A percentile compares a stretch with the other conserved stretches of the same genome.
Evolutionary conservation across 2,113 vertebrate genomes (phyloP).

Genomic region (Sinocyclocheilus grahami): DNA sequence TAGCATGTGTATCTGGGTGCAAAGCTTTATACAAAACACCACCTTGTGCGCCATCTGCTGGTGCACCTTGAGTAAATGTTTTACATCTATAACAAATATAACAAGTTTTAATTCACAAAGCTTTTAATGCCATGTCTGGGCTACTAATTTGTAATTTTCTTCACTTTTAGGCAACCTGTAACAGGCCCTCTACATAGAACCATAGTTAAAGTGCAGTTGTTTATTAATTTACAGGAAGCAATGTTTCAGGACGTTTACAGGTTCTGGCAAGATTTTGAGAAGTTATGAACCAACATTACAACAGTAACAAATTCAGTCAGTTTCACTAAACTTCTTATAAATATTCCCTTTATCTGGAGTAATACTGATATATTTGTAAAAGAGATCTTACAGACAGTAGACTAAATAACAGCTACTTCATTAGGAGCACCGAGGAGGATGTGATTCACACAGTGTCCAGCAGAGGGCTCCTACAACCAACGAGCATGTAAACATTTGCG

Average conservation of each 20-base stretch:
- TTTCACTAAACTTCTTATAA: background rate
- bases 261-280: background rate
- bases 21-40: slow-evolving; percentile 69
- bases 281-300: background rate
- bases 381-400: no score
- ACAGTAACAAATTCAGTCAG: background rate
- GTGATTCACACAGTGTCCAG: background rate
- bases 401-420: no score
- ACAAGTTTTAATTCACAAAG: background rate
- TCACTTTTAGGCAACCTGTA: background rate
- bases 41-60: slow-evolving; percentile 69
- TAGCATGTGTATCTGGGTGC: slow-evolving; percentile 57
- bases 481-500: background rate
- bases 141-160: background rate
- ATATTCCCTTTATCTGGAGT: slow-evolving; percentile 21
- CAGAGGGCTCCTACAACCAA: slow-evolving; percentile 1
- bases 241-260: background rate
- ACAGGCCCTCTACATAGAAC: background rate
- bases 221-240: background rate
- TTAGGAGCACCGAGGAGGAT: background rate
- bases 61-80: slow-evolving; percentile 56
- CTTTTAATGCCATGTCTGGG: background rate
- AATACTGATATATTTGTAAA: background rate
- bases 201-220: background rate
- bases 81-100: background rate